phyloP scores from a whole-genome alignment of 2,888 invertebrate species.

The Leptinotarsa tumamoca region DNA sequence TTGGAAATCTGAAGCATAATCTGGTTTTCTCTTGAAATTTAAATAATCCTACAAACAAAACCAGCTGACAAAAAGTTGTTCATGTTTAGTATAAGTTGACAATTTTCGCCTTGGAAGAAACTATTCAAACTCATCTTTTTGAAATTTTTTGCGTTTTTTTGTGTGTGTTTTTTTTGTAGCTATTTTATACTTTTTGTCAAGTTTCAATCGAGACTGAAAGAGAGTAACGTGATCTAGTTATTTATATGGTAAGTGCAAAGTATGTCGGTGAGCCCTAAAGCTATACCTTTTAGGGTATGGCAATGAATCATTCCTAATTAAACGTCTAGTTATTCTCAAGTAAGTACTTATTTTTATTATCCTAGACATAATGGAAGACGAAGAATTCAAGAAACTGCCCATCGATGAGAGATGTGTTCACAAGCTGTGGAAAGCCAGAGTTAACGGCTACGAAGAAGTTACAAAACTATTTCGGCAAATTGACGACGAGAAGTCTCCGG shows the following conservation, averaged over 20 bases:
- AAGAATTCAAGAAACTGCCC: constrained; percentile 87
- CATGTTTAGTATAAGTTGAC: neutral
- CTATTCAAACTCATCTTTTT: constrained; percentile 34
- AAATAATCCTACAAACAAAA: neutral
- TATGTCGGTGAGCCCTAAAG: constrained; percentile 6
- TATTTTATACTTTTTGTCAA: neutral
- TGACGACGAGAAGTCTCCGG: constrained; percentile 93
- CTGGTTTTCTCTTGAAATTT: neutral
- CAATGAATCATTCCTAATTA: constrained; percentile 8
- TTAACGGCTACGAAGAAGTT: constrained; percentile 94
- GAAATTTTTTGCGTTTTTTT: constrained; percentile 3
- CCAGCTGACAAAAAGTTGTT: neutral
- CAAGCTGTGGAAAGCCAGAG: constrained; percentile 95
- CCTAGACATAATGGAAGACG: constrained; percentile 57
- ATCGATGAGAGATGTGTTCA: constrained; percentile 93
- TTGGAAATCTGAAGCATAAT: neutral
- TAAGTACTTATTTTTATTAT: neutral
- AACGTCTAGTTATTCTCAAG: neutral
- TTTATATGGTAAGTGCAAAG: constrained; percentile 15
- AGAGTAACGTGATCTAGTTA: constrained; percentile 1
- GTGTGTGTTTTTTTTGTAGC: neutral
- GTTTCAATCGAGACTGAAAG: neutral
- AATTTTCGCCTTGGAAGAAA: neutral
- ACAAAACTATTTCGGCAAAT: constrained; percentile 88
- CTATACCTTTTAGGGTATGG: constrained; percentile 8